These are phyloP conservation scores for Pterostichus madidus DNA, from an alignment of 2,888 invertebrate species.

Conservation along the genomic window DNA sequence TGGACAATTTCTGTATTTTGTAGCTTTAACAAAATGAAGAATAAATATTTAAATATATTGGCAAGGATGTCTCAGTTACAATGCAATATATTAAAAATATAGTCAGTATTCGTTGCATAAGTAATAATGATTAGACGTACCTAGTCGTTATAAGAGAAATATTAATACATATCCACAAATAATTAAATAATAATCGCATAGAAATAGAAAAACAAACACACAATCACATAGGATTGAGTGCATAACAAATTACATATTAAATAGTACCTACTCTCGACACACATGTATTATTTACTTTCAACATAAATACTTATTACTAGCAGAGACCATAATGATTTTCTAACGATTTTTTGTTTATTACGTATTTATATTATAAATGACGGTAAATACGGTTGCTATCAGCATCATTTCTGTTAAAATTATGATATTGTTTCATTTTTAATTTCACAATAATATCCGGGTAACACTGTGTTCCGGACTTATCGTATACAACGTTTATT, in stretches of 20 bases:
- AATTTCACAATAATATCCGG: constrained; percentile 32
- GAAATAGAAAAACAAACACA: constrained; percentile 19
- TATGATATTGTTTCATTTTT: constrained; percentile 37
- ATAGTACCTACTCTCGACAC: constrained; percentile 50
- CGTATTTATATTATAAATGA: constrained; percentile 54
- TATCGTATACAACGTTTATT: constrained; percentile 13
- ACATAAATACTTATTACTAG: constrained; percentile 42
- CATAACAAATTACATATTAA: constrained; percentile 49
- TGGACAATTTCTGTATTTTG: too few relatives aligned
- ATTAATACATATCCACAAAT: constrained; percentile 34
- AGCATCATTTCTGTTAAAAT: constrained; percentile 13
- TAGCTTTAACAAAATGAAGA: too few relatives aligned
- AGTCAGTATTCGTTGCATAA: too few relatives aligned
- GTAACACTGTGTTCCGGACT: not conserved
- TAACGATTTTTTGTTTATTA: constrained; percentile 46
- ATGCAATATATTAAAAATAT: too few relatives aligned
- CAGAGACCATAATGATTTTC: constrained; percentile 47
- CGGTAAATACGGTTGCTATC: constrained; percentile 14
- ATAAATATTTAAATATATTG: too few relatives aligned
- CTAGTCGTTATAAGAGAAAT: not conserved
- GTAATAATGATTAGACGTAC: not conserved
- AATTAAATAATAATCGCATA: constrained; percentile 38
- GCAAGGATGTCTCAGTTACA: too few relatives aligned
- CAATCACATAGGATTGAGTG: constrained; percentile 24
- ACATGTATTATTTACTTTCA: constrained; percentile 48